These are phyloP conservation scores for Smutsia temminckii DNA, from an alignment of 2,797 vertebrate genomes.

Conservation along the genomic window DNA sequence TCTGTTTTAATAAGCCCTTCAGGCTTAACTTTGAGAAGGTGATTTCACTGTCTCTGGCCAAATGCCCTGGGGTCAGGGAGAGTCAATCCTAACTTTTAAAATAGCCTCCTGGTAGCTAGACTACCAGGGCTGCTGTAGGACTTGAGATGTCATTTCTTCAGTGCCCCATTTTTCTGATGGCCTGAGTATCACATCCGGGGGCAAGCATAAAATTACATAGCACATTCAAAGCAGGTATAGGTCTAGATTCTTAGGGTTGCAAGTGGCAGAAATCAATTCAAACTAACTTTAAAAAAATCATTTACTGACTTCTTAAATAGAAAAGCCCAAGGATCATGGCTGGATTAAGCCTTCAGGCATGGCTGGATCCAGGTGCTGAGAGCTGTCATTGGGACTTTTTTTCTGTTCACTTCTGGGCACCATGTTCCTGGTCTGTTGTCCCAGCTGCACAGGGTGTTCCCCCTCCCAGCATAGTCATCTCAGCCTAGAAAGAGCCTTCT, in stretches of 20 bases:
- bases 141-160: neutral
- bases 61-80: neutral
- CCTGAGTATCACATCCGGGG: neutral
- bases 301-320: neutral
- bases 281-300: neutral
- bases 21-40: neutral
- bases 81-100: neutral
- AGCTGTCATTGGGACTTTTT: neutral
- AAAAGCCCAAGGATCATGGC: neutral
- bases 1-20: neutral
- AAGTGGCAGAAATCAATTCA: conserved; percentile 16
- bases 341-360: neutral
- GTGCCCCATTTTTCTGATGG: neutral
- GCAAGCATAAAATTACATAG: neutral
- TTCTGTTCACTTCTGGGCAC: neutral
- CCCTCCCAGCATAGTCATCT: neutral
- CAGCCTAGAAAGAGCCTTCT: neutral
- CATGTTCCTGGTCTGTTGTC: neutral
- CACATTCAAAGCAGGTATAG: neutral
- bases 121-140: neutral
- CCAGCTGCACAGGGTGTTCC: neutral
- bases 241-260: neutral
- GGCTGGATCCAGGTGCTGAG: neutral
- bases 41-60: neutral
- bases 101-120: neutral